Evolutionary conservation across 2,113 vertebrate genomes (phyloP).

Genomic region (Phylloscopus trochilus): DNA sequence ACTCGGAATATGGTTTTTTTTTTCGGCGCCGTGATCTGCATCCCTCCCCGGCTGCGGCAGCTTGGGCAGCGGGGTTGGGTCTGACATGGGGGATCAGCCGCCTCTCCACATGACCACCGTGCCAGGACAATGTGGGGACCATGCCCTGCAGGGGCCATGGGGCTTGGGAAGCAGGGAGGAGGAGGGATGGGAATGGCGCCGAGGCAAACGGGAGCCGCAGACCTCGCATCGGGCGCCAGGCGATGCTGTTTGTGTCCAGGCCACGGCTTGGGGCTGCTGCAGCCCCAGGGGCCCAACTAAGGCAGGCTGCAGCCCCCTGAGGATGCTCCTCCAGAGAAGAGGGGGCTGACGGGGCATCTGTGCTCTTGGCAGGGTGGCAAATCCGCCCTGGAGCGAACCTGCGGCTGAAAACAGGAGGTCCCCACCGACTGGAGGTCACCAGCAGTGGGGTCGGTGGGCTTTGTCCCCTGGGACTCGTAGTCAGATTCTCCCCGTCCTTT

Average conservation of each 20-base stretch:
- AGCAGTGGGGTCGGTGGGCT: neutral
- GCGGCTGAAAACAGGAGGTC: neutral
- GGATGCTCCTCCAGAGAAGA: neutral
- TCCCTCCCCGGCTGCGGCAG: slow-evolving; percentile 12
- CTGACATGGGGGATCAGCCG: neutral
- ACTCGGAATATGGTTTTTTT: slow-evolving; percentile 5
- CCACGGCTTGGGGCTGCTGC: neutral
- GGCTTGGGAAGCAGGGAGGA: neutral
- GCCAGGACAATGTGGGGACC: neutral
- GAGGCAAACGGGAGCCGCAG: neutral
- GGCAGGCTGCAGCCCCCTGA: neutral
- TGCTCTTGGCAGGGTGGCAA: neutral
- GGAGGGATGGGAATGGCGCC: neutral
- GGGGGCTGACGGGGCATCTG: neutral
- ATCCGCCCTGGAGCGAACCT: neutral
- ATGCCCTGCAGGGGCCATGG: neutral
- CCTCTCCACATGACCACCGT: neutral
- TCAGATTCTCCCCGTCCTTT: neutral
- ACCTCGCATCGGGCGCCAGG: rapidly evolving
- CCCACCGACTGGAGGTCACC: neutral
- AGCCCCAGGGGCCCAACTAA: rapidly evolving
- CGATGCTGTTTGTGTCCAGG: rapidly evolving
- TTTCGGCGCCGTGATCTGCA: neutral
- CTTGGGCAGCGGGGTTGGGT: slow-evolving; percentile 41
- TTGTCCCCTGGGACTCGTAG: rapidly evolving